Base-by-base conservation (phyloP, 1,140 invertebrate species). In the Tetragonula clypearis region DNA sequence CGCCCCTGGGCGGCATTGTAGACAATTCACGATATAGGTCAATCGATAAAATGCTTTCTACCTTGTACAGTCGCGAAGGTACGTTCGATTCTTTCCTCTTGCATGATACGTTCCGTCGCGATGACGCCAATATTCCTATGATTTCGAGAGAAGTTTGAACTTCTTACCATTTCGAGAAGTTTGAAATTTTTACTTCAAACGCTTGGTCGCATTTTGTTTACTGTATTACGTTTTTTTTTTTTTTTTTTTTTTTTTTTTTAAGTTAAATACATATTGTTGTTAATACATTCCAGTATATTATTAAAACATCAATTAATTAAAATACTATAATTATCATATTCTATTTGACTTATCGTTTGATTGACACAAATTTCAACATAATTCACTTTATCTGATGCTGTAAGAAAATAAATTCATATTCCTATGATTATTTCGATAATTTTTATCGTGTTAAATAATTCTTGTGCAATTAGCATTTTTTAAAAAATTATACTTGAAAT, bases 11-110 rank as follows among this genome's bases (percentile, higher is more conserved):
- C 83, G 92, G 88, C 88, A 89, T 87, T 92, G 87, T 92, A 91
- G 88, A 93, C 92, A 93, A 92, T 92, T 85, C 86, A 69, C 86
- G 81, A 93, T 93, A 93, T 93, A 91, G 93, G 93, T 93, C 93
- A 93, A 93, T 93, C 93, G 92, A 93, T 93, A 92, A 91, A 92
- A 92, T 91, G 88, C 90, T 91, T 91, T 92, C 88, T 90, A 90
- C 91, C 91, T 91, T 89, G 86, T 92, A 83, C 88, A 89, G 88
- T 86, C 86, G 86, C 87, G 84, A 89, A 92, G 91, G 86, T 86
- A 90, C 80, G 88, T 87, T 90, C 89, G 88, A 92, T 92, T 90
- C 85, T 91, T 91, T 89, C 89, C 87, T 86, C 84, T 90, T 82
- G 71, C 76, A 71, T 71, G 82, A 82, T 82, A 87, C 41, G 79